These are phyloP conservation scores for Periophthalmus modestus DNA, from an alignment of 2,113 vertebrate genomes.

Conservation along the genomic window DNA sequence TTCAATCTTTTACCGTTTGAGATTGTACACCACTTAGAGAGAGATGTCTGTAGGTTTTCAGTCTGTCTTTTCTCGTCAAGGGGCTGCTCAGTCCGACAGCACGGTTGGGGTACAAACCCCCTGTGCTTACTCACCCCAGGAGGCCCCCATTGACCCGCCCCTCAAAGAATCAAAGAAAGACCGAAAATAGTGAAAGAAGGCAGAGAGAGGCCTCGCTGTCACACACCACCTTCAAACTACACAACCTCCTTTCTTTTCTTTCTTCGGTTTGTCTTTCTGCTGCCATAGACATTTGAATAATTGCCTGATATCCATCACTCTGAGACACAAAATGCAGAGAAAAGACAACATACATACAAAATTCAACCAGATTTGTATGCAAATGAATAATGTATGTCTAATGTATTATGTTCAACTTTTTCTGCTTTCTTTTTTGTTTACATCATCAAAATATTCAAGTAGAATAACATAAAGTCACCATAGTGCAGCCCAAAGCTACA, in stretches of 20 bases:
- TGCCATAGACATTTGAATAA: slow-evolving; percentile 50
- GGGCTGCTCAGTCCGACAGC: slow-evolving; percentile 23
- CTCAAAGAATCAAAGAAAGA: slow-evolving; percentile 48
- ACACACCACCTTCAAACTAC: slow-evolving; percentile 41
- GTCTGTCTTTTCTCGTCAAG: slow-evolving; percentile 34
- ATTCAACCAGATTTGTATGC: slow-evolving; percentile 19
- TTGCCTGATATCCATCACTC: slow-evolving; percentile 57
- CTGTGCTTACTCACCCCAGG: slow-evolving; percentile 13
- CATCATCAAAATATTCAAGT: background rate
- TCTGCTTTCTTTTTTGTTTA: slow-evolving; percentile 8
- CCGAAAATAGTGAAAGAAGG: slow-evolving; percentile 47
- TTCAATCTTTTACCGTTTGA: background rate
- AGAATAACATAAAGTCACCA: background rate
- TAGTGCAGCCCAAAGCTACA: background rate
- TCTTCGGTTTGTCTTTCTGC: slow-evolving; percentile 49
- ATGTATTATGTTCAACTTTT: slow-evolving; percentile 15
- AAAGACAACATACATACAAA: slow-evolving; percentile 30
- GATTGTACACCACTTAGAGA: slow-evolving; percentile 15
- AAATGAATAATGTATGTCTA: slow-evolving; percentile 21
- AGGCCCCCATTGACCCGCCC: slow-evolving; percentile 42
- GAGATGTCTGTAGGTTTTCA: slow-evolving; percentile 12
- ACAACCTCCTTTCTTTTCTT: slow-evolving; percentile 44
- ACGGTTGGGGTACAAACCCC: slow-evolving; percentile 32
- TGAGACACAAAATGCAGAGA: slow-evolving; percentile 32
- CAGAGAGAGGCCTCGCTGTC: slow-evolving; percentile 60